These are phyloP conservation scores for Neoarius graeffei DNA, from an alignment of 2,113 vertebrate species.

Conservation along the genomic window DNA sequence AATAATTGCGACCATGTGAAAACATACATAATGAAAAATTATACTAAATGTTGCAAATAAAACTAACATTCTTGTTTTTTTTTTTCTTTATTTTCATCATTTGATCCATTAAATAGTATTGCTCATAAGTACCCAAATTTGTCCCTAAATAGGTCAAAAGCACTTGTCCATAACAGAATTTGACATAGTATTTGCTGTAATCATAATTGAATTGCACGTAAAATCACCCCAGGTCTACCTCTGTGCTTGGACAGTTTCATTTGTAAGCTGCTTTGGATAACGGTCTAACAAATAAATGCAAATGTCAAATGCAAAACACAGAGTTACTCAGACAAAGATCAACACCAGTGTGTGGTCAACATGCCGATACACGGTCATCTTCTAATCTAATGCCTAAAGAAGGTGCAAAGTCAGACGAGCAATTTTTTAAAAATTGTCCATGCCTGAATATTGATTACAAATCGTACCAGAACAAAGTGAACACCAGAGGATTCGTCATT, in stretches of 20 bases:
- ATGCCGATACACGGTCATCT: neutral
- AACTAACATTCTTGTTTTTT: no score
- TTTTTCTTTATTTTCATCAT: no score
- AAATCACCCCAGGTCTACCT: neutral
- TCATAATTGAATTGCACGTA: no score
- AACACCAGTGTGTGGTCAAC: neutral
- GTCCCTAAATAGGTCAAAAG: no score
- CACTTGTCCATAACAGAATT: no score
- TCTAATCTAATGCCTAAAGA: neutral
- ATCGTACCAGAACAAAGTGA: neutral
- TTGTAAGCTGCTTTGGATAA: neutral
- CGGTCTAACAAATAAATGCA: neutral
- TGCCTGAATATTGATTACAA: neutral
- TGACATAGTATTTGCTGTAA: no score
- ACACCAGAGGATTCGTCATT: neutral
- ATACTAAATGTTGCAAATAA: no score
- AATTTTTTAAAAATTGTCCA: neutral
- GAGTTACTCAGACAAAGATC: neutral
- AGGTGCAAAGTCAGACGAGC: neutral
- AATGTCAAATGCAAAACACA: neutral
- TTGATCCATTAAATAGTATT: no score
- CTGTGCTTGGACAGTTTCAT: neutral
- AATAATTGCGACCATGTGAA: no score
- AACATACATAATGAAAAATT: no score
- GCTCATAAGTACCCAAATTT: no score